Conservation (phyloP, 2,113 vertebrate genomes). For the Lepidothrix coronata region DNA sequence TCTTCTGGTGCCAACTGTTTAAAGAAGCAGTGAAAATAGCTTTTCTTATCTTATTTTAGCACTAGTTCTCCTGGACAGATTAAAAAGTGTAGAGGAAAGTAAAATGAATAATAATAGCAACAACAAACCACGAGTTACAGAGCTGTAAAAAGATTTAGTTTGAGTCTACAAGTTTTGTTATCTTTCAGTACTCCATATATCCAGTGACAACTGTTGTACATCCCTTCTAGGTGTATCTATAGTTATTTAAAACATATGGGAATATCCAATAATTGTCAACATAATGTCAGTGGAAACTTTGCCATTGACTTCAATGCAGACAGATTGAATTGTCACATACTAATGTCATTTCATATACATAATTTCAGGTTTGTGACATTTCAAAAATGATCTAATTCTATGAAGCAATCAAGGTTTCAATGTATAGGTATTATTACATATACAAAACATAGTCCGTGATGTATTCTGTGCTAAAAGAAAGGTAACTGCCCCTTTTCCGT, state of each 20-base stretch:
- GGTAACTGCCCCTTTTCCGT: background rate
- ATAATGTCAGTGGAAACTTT: background rate
- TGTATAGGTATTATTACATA: background rate
- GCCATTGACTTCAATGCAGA: background rate
- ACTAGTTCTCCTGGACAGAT: background rate
- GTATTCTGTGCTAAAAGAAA: background rate
- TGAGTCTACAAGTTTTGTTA: background rate
- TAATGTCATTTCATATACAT: background rate
- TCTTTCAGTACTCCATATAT: background rate
- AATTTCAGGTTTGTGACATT: background rate
- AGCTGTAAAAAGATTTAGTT: background rate
- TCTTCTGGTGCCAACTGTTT: background rate
- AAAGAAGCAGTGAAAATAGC: background rate
- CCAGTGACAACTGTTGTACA: background rate
- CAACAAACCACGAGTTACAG: background rate
- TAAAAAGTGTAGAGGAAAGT: background rate
- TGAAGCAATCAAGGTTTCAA: background rate
- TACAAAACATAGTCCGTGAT: background rate
- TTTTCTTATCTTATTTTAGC: constrained; percentile 5
- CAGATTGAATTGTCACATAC: background rate
- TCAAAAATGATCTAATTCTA: background rate
- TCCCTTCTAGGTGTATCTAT: background rate
- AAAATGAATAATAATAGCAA: background rate
- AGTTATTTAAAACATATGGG: background rate
- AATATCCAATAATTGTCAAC: background rate